Conservation (phyloP, 2,113 vertebrate genomes). For the Hydrochoerus hydrochaeris region DNA sequence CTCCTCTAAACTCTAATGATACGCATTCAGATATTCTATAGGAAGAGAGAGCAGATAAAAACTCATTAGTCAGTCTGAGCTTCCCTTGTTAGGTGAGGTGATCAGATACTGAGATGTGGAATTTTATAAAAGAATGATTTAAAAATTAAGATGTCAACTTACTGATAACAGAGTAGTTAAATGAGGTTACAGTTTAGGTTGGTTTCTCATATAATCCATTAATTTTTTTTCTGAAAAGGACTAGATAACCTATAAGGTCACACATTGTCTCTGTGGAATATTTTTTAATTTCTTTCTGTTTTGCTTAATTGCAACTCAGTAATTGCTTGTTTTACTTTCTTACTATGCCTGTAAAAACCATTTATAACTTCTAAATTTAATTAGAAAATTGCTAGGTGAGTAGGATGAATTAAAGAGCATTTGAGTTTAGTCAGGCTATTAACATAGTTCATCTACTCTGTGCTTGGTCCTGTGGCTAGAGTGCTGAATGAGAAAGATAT, state of each 20-base stretch:
- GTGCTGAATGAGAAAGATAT: background rate
- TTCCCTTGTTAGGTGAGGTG: background rate
- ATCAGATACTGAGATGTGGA: background rate
- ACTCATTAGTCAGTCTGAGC: background rate
- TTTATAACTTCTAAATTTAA: background rate
- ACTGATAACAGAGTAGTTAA: background rate
- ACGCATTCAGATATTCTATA: background rate
- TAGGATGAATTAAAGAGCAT: background rate
- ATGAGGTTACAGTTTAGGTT: background rate
- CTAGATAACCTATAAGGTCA: background rate
- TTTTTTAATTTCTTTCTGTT: background rate
- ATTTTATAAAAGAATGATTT: slow-evolving; percentile 23
- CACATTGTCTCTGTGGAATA: background rate
- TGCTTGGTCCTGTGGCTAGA: background rate
- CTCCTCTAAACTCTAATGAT: background rate
- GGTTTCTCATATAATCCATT: background rate
- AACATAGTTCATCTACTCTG: background rate
- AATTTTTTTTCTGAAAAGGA: background rate
- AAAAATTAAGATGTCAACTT: background rate
- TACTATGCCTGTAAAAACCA: background rate
- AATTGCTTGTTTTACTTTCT: background rate
- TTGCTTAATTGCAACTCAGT: background rate
- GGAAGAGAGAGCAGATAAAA: background rate
- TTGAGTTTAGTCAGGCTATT: background rate
- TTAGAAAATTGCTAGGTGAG: background rate